Conservation (phyloP, 1,140 invertebrate genomes). For the Drosophila orena region DNA sequence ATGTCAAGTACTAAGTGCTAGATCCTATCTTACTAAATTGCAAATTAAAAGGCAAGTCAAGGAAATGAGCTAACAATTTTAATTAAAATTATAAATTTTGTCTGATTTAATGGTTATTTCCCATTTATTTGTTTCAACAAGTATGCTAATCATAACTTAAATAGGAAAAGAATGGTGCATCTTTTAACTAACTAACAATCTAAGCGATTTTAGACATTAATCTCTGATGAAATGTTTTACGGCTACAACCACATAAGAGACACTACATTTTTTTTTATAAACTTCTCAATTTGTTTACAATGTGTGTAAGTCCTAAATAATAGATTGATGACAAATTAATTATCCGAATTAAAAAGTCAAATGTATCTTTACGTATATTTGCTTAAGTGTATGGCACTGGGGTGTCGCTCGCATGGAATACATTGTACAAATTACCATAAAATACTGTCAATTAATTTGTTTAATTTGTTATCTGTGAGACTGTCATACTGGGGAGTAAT, state of each 20-base stretch:
- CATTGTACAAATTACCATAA: neutral
- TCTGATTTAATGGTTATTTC: too few species aligned
- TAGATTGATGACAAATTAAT: neutral
- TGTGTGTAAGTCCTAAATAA: neutral
- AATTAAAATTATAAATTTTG: constrained; percentile 1
- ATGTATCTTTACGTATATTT: neutral
- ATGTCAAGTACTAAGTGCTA: neutral
- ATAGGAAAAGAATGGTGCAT: neutral
- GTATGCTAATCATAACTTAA: neutral
- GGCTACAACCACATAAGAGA: too few species aligned
- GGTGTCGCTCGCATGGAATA: neutral
- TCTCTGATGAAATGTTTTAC: neutral
- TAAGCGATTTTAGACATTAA: neutral
- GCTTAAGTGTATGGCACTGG: neutral
- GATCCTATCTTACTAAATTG: neutral
- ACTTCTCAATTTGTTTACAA: neutral
- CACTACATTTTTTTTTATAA: too few species aligned
- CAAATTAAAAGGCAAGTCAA: neutral
- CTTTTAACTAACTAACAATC: too few species aligned
- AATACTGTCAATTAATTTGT: neutral
- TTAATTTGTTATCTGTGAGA: neutral
- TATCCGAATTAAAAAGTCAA: neutral
- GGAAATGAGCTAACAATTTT: neutral
- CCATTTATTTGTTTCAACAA: neutral
- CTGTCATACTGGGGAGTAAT: neutral